These are phyloP conservation scores for Digitonthophagus gazella DNA, from an alignment of 2,888 invertebrate genomes.

Conservation along the genomic window DNA sequence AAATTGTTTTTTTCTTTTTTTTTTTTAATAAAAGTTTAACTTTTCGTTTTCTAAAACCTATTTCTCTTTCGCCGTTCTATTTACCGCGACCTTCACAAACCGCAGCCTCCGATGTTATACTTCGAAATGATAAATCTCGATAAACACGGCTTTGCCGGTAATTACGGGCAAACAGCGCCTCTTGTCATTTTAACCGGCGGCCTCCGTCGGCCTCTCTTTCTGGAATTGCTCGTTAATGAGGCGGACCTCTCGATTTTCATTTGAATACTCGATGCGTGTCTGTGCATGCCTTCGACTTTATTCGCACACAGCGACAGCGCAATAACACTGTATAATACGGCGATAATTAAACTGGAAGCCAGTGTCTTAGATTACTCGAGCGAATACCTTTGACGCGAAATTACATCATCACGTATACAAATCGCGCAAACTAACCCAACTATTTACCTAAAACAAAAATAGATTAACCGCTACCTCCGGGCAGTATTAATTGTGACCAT, in stretches of 20 bases:
- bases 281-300: neutral
- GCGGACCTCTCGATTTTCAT: constrained; percentile 5
- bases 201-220: neutral
- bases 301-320: neutral
- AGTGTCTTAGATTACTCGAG: neutral
- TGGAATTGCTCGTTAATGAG: constrained; percentile 10
- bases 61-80: neutral
- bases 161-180: neutral
- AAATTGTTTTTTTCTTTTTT: neutral
- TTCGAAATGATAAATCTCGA: neutral
- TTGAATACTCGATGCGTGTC: constrained; percentile 8
- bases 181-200: neutral
- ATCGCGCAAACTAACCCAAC: neutral
- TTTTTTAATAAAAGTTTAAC: neutral
- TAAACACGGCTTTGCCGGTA: neutral
- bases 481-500: neutral
- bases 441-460: neutral
- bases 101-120: neutral
- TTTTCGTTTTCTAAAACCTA: neutral
- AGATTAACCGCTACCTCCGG: neutral
- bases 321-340: constrained; percentile 14
- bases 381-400: neutral
- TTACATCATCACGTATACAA: neutral
- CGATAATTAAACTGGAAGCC: constrained; percentile 10
- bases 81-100: neutral